Evolutionary conservation across 1,140 invertebrate species (phyloP).

Genomic region (Bombus consobrinus): DNA sequence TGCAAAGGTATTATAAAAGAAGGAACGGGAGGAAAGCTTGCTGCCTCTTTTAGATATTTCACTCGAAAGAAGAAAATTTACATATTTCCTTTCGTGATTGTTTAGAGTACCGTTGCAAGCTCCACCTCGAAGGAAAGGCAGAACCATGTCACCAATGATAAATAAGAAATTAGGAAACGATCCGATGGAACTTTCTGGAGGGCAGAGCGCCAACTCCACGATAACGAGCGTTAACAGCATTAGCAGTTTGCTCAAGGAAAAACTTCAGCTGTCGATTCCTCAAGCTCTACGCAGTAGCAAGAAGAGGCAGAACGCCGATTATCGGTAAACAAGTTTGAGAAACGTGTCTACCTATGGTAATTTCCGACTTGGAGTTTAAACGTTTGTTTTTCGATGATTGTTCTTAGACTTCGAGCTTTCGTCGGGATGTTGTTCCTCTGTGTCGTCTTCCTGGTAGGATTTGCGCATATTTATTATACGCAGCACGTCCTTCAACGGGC

Average conservation of each 20-base stretch:
- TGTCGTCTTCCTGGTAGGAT: conserved; percentile 91
- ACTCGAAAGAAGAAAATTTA: background rate
- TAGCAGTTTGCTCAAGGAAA: conserved; percentile 91
- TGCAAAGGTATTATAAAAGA: conserved; percentile 71
- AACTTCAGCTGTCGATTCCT: conserved; percentile 87
- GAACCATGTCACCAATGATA: conserved; percentile 61
- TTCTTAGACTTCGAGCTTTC: conserved; percentile 89
- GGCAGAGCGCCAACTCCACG: conserved; percentile 86
- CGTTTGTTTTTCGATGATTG: background rate
- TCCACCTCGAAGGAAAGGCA: conserved; percentile 73
- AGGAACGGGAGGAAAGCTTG: background rate
- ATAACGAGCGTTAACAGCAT: conserved; percentile 92
- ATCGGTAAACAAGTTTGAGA: conserved; percentile 68
- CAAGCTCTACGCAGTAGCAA: conserved; percentile 78
- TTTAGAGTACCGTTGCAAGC: conserved; percentile 78
- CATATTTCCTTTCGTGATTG: no score
- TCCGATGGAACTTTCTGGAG: conserved; percentile 73
- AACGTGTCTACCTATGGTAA: no score
- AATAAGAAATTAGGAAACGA: conserved; percentile 75
- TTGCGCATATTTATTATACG: conserved; percentile 92
- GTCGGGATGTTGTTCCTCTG: conserved; percentile 91
- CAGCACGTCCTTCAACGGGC: conserved; percentile 91
- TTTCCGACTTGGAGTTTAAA: background rate
- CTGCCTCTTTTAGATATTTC: no score
- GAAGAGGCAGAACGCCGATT: conserved; percentile 80